phyloP scores from a whole-genome alignment of 2,888 invertebrate genomes.

The Tachina fera region DNA sequence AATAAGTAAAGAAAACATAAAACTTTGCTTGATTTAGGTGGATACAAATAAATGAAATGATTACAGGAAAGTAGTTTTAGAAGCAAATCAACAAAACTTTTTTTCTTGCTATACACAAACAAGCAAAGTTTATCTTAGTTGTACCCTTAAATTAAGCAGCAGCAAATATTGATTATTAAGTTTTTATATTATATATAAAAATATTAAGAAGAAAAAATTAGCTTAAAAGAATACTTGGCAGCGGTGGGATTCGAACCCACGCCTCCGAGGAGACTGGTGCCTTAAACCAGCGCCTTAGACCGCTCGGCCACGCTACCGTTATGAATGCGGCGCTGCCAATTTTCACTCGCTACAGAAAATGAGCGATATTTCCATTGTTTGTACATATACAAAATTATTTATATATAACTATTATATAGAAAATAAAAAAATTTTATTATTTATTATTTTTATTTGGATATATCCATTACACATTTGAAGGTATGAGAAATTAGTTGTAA shows the following conservation, averaged over 20 bases:
- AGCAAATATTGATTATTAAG: constrained; percentile 35
- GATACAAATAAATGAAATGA: constrained; percentile 66
- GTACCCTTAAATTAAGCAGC: constrained; percentile 34
- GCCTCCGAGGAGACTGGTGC: constrained; percentile 82
- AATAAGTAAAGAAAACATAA: constrained; percentile 9
- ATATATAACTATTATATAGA: no score
- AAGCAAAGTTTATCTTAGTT: constrained; percentile 29
- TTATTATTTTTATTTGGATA: no score
- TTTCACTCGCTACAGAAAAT: neutral
- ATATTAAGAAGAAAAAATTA: neutral
- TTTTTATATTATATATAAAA: neutral
- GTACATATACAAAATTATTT: no score
- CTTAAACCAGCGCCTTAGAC: constrained; percentile 82
- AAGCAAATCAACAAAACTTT: constrained; percentile 56
- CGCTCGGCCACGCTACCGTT: constrained; percentile 81
- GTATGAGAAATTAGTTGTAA: no score
- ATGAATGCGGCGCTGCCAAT: neutral
- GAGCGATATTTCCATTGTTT: no score
- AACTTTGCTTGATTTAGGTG: constrained; percentile 61
- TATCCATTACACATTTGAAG: no score
- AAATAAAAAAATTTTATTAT: no score
- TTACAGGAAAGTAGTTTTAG: constrained; percentile 54
- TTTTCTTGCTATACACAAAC: neutral
- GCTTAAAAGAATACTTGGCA: constrained; percentile 73
- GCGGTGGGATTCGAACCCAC: constrained; percentile 83